Evolutionary conservation across 2,113 vertebrate genomes (phyloP).

Genomic region (Recurvirostra avosetta): DNA sequence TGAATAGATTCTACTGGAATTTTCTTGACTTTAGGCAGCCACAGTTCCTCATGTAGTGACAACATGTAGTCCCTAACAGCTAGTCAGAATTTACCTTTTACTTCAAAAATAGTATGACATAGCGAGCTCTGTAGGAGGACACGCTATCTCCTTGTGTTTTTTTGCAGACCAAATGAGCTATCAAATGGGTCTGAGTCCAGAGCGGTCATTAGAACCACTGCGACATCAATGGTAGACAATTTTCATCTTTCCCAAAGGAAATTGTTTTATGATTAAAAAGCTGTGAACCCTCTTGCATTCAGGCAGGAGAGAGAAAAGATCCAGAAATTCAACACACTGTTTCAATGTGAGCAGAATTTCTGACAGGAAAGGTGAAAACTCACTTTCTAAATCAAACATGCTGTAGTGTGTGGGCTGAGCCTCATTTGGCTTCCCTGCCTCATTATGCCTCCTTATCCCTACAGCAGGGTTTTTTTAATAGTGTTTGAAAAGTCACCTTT

Average conservation of each 20-base stretch:
- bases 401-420: background rate
- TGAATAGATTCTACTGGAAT: background rate
- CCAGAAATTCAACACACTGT: background rate
- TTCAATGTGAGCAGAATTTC: background rate
- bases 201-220: background rate
- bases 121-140: background rate
- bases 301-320: background rate
- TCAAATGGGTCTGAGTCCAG: background rate
- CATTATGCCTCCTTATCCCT: slow-evolving; percentile 36
- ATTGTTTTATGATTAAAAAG: background rate
- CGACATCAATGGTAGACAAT: background rate
- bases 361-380: slow-evolving; percentile 50
- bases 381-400: slow-evolving; percentile 18
- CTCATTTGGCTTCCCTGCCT: slow-evolving; percentile 32
- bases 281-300: background rate
- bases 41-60: background rate
- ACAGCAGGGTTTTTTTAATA: slow-evolving; percentile 2
- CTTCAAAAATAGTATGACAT: background rate
- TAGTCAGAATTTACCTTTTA: background rate
- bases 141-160: background rate
- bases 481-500: slow-evolving; percentile 50
- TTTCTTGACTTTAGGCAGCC: background rate
- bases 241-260: background rate
- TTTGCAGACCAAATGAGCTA: background rate
- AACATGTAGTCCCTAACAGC: background rate